Evolutionary conservation across 2,888 invertebrate genomes (phyloP).

Genomic region (Sarcophaga subvicina): DNA sequence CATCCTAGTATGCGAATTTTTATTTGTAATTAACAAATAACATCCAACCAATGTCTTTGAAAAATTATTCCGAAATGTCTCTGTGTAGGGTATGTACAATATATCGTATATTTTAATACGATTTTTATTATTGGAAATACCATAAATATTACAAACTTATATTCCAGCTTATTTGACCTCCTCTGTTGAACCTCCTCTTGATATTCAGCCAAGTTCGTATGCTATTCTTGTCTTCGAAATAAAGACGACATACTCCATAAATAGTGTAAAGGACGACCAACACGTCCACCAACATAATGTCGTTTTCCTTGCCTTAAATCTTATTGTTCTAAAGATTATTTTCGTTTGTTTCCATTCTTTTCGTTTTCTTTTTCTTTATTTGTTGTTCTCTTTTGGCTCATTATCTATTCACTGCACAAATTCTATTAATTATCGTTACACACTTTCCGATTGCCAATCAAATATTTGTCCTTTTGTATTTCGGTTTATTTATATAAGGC

Average conservation of each 20-base stretch:
- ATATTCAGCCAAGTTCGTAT: conserved; percentile 44
- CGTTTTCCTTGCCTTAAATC: conserved; percentile 15
- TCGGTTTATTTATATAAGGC: conserved; percentile 68
- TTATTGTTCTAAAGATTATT: conserved; percentile 35
- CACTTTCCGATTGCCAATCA: conserved; percentile 73
- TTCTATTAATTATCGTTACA: conserved; percentile 82
- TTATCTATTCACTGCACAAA: conserved; percentile 79
- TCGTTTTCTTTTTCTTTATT: conserved; percentile 10
- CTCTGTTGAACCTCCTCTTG: background rate
- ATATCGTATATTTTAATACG: too few relatives aligned
- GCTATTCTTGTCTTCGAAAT: background rate
- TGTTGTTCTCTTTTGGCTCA: conserved; percentile 71
- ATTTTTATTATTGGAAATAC: too few relatives aligned
- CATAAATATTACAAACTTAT: too few relatives aligned
- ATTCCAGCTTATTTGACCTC: too few relatives aligned
- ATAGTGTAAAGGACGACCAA: background rate
- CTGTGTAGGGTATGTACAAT: too few relatives aligned
- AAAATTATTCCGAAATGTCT: too few relatives aligned
- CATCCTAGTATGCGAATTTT: too few relatives aligned
- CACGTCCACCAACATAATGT: background rate
- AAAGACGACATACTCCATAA: background rate
- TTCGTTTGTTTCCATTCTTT: background rate
- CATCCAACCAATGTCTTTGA: too few relatives aligned
- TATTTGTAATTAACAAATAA: too few relatives aligned
- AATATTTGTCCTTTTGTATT: conserved; percentile 69